Evolutionary conservation across 1,140 invertebrate genomes (phyloP).

Genomic region (Pseudomyrmex sp.): DNA sequence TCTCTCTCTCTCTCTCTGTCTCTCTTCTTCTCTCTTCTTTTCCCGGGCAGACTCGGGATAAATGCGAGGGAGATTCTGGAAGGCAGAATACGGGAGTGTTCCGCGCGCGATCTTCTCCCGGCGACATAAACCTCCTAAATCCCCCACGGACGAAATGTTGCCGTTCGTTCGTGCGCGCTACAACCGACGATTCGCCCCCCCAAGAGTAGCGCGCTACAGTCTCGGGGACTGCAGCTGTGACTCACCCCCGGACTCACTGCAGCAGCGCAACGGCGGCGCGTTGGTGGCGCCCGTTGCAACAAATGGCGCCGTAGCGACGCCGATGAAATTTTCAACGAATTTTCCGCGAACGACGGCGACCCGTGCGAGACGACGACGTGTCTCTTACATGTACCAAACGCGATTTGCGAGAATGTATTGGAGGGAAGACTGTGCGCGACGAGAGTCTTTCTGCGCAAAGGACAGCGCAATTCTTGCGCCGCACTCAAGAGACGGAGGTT

Average conservation of each 20-base stretch:
- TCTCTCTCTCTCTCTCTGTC: not conserved
- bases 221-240: constrained; percentile 62
- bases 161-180: constrained; percentile 56
- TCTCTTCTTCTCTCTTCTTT: no score
- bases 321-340: constrained; percentile 72
- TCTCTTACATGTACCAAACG: constrained; percentile 43
- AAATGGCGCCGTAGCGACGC: constrained; percentile 53
- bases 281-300: constrained; percentile 65
- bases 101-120: constrained; percentile 47
- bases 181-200: constrained; percentile 14
- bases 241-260: constrained; percentile 57
- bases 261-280: constrained; percentile 40
- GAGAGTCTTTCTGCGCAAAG: constrained; percentile 7
- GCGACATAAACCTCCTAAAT: constrained; percentile 69
- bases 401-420: constrained; percentile 47
- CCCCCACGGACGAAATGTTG: constrained; percentile 62
- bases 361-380: not conserved
- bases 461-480: constrained; percentile 27
- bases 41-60: constrained; percentile 2
- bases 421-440: not conserved
- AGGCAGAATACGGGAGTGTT: constrained; percentile 55
- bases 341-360: constrained; percentile 52
- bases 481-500: constrained; percentile 39
- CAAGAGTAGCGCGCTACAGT: constrained; percentile 49
- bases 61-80: constrained; percentile 44